phyloP scores from a whole-genome alignment of 2,888 invertebrate species.

The Microctonus hyperodae region DNA sequence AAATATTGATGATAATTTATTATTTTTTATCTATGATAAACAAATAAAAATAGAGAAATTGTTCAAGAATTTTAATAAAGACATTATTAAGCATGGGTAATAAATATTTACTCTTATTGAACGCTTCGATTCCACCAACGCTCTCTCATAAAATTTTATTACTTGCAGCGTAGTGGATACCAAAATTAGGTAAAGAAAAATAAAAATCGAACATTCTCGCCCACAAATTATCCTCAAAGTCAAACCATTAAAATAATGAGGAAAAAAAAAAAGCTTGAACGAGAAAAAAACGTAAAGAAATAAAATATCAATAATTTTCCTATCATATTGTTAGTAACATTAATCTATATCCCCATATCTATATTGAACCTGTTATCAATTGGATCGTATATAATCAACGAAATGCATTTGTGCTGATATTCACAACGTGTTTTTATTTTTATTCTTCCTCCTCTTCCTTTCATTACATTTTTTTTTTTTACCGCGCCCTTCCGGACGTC shows the following conservation, averaged over 20 bases:
- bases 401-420: constrained; percentile 56
- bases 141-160: constrained; percentile 51
- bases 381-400: constrained; percentile 54
- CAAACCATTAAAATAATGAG: background rate
- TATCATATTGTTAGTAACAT: background rate
- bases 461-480: constrained; percentile 46
- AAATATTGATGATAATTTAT: background rate
- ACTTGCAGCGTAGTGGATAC: constrained; percentile 13
- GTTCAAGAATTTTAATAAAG: background rate
- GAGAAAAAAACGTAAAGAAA: background rate
- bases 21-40: too few species aligned
- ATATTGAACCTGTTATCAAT: constrained; percentile 13
- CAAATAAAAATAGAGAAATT: background rate
- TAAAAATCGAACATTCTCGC: background rate
- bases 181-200: background rate
- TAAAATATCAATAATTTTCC: background rate
- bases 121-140: constrained; percentile 28
- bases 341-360: constrained; percentile 4
- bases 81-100: constrained; percentile 27
- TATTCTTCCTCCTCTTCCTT: constrained; percentile 40
- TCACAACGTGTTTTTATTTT: constrained; percentile 30
- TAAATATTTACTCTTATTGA: constrained; percentile 59
- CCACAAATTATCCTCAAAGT: background rate
- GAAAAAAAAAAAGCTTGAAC: too few species aligned
- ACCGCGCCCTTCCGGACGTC: constrained; percentile 60